Evolutionary conservation across 2,113 vertebrate species (phyloP).

Genomic region (Syngnathus scovelli): DNA sequence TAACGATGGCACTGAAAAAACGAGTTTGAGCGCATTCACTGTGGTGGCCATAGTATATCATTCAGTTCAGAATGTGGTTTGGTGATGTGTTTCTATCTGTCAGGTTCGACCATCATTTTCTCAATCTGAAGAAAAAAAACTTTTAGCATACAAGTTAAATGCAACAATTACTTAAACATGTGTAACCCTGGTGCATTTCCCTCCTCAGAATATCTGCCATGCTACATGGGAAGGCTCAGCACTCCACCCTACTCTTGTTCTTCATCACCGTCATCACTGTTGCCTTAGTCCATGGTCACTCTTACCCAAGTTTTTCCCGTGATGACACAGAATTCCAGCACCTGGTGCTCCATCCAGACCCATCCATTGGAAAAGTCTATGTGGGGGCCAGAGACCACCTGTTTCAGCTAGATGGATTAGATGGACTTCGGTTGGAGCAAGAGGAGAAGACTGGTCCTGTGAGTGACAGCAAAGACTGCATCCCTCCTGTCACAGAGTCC

Average conservation of each 20-base stretch:
- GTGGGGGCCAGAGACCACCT: slow-evolving; percentile 87
- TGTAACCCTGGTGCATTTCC: slow-evolving; percentile 10
- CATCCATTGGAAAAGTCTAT: slow-evolving; percentile 79
- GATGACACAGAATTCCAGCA: slow-evolving; percentile 84
- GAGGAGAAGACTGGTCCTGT: slow-evolving; percentile 81
- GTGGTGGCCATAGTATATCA: neutral
- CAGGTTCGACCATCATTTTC: neutral
- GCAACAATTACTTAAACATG: neutral
- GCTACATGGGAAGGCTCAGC: slow-evolving; percentile 78
- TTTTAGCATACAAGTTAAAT: no score
- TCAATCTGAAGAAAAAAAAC: no score
- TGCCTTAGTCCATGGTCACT: slow-evolving; percentile 37
- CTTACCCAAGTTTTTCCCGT: slow-evolving; percentile 76
- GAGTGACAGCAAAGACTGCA: slow-evolving; percentile 89
- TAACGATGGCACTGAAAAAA: neutral
- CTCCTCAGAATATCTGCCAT: slow-evolving; percentile 83
- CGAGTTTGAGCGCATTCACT: neutral
- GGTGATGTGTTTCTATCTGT: neutral
- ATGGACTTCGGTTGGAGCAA: slow-evolving; percentile 74
- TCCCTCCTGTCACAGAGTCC: slow-evolving; percentile 79
- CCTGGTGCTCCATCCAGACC: slow-evolving; percentile 84
- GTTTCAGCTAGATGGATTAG: slow-evolving; percentile 81
- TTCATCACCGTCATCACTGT: slow-evolving; percentile 46
- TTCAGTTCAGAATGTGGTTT: neutral
- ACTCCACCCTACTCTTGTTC: slow-evolving; percentile 71